These are phyloP conservation scores for Temnopleurus reevesii DNA, from an alignment of 53 echinoderm and acorn worm species.

Conservation along the genomic window DNA sequence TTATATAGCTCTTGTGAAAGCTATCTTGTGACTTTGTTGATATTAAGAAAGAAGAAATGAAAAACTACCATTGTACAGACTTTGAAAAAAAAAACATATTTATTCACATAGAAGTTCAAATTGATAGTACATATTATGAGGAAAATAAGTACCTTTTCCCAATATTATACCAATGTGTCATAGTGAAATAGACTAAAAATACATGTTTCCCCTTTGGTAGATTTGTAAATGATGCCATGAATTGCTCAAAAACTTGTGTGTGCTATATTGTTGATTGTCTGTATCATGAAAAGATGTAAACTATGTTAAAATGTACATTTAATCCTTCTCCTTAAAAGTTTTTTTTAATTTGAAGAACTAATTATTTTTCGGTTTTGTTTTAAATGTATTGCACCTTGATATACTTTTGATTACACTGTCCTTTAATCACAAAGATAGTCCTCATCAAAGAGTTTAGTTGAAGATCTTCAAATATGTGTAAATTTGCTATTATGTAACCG, in stretches of 20 bases:
- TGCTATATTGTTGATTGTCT: conserved; percentile 10
- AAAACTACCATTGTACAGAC: conserved; percentile 24
- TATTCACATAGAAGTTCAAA: conserved; percentile 30
- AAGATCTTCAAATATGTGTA: too few relatives aligned
- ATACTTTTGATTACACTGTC: too few relatives aligned
- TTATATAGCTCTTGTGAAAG: neutral
- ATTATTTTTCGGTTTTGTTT: conserved; percentile 5
- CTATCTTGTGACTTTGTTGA: conserved; percentile 2
- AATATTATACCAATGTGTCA: neutral
- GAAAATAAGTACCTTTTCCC: neutral
- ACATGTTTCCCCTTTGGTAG: neutral
- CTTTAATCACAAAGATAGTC: too few relatives aligned
- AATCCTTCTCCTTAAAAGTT: neutral
- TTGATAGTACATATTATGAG: conserved; percentile 19
- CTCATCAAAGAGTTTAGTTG: too few relatives aligned
- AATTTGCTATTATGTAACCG: too few relatives aligned
- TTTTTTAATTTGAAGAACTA: neutral
- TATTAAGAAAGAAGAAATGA: neutral
- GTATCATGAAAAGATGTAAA: neutral
- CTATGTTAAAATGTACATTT: neutral
- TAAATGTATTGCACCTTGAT: conserved; percentile 22
- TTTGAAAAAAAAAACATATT: conserved; percentile 28
- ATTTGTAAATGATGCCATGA: conserved; percentile 24
- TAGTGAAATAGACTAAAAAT: neutral
- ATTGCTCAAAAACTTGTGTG: conserved; percentile 35